Conservation (phyloP, 2,113 vertebrate genomes). For the mouse (Mus musculus) region DNA sequence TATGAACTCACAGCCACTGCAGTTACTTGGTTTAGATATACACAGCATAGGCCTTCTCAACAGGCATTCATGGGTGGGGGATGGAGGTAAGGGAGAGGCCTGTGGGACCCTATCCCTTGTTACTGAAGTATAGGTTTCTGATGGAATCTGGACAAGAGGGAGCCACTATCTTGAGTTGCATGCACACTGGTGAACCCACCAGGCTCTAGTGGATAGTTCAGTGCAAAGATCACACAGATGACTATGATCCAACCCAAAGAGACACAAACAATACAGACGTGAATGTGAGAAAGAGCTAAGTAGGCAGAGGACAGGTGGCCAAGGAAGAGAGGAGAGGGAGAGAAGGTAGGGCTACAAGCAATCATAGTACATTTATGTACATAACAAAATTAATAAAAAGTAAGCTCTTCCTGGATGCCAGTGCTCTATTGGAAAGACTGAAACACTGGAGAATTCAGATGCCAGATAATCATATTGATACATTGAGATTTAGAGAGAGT, state of each 20-base stretch:
- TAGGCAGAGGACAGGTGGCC: background rate
- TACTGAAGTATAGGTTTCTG: background rate
- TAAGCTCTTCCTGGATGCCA: background rate
- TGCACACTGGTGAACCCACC: background rate
- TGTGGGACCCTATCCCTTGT: background rate
- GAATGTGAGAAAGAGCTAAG: background rate
- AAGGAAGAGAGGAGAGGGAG: background rate
- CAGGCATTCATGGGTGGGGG: too few species aligned
- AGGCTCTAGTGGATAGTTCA: background rate
- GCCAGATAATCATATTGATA: background rate
- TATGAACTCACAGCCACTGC: background rate
- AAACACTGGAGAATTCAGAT: background rate
- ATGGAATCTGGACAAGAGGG: background rate
- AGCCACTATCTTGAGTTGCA: background rate
- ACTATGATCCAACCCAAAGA: background rate
- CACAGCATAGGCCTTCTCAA: background rate
- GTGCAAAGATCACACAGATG: background rate
- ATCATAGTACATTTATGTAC: too few species aligned
- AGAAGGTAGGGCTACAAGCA: background rate
- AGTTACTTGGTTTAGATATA: background rate
- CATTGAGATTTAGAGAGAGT: slow-evolving; percentile 24
- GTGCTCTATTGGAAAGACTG: background rate
- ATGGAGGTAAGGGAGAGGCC: background rate
- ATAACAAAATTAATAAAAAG: background rate
- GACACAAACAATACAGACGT: background rate